phyloP scores from a whole-genome alignment of 2,888 invertebrate species.

The Dione juno region DNA sequence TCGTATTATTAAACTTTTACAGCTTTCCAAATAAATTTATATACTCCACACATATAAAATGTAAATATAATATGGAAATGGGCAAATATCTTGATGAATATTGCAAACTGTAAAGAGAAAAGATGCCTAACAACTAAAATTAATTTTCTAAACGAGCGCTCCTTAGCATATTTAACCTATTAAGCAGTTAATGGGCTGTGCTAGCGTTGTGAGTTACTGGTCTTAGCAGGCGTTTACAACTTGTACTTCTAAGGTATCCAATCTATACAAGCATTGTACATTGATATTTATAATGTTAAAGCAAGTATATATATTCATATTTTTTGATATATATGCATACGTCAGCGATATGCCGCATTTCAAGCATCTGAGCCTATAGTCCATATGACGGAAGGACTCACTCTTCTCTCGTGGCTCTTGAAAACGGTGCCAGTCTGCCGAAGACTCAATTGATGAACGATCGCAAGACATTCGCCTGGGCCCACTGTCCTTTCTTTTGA shows the following conservation, averaged over 20 bases:
- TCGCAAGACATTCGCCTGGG: too few species aligned
- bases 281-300: too few species aligned
- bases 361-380: too few species aligned
- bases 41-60: conserved; percentile 5
- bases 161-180: conserved; percentile 78
- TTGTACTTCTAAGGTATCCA: conserved; percentile 21
- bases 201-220: conserved; percentile 57
- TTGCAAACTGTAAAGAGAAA: conserved; percentile 24
- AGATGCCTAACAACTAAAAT: conserved; percentile 33
- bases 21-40: neutral
- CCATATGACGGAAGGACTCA: too few species aligned
- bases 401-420: too few species aligned
- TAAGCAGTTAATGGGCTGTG: conserved; percentile 77
- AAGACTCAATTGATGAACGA: too few species aligned
- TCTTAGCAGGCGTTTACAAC: conserved; percentile 60
- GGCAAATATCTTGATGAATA: conserved; percentile 18
- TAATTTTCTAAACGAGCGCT: conserved; percentile 50
- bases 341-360: too few species aligned
- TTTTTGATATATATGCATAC: too few species aligned
- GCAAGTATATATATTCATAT: too few species aligned
- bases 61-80: conserved; percentile 8
- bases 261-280: neutral
- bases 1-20: neutral
- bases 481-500: too few species aligned
- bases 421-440: too few species aligned